Percentiles rank a stretch among this genome's conserved stretches.
Conservation (phyloP, 92 coral and sea anemone species). For the Chrysogorgia sp. region DNA sequence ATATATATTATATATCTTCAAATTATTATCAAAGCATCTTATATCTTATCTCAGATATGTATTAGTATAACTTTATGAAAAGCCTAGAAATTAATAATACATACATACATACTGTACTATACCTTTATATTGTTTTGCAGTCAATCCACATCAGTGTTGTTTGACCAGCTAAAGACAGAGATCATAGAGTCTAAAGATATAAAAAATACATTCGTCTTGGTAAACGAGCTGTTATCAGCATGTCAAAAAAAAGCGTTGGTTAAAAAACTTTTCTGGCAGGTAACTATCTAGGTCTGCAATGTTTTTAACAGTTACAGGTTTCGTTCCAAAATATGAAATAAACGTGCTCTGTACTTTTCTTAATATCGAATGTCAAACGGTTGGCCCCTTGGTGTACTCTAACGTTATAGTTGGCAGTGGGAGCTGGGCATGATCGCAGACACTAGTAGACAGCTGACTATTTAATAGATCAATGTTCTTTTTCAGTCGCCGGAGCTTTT, state of each 20-base stretch:
- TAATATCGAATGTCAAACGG: too few species aligned
- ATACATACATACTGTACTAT: not conserved
- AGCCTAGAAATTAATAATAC: too few species aligned
- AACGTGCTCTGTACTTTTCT: not conserved
- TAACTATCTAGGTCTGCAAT: too few species aligned
- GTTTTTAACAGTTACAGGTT: not conserved
- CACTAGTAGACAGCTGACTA: too few species aligned
- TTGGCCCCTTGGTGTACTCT: too few species aligned
- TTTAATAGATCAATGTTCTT: not conserved
- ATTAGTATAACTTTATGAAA: too few species aligned
- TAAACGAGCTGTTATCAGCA: slow-evolving; percentile 83
- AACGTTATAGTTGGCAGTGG: too few species aligned
- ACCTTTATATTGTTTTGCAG: slow-evolving; percentile 44
- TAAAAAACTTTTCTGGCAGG: slow-evolving; percentile 97
- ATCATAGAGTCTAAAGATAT: slow-evolving; percentile 83
- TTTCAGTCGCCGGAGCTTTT: slow-evolving; percentile 88
- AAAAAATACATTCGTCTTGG: slow-evolving; percentile 79
- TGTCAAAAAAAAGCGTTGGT: slow-evolving; percentile 83
- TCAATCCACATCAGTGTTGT: slow-evolving; percentile 76
- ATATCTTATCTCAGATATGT: too few species aligned
- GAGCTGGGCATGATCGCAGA: too few species aligned
- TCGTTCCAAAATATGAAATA: not conserved
- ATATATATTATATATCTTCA: too few species aligned
- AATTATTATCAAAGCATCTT: too few species aligned
- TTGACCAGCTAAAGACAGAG: slow-evolving; percentile 85